phyloP scores from a whole-genome alignment of 2,888 invertebrate species.

The Dasysyrphus albostriatus region DNA sequence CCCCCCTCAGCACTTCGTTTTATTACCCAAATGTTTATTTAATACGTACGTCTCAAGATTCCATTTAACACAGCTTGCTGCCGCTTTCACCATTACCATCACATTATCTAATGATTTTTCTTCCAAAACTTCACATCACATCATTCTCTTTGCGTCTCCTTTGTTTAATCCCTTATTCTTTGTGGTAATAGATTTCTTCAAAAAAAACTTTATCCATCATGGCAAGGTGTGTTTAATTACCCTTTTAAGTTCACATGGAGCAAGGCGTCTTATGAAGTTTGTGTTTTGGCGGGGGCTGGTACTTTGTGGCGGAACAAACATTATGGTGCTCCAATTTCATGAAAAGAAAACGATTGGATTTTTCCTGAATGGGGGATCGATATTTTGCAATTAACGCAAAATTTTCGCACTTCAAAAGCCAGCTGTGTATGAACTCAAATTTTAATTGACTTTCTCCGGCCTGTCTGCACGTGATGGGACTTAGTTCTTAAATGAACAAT shows the following conservation, averaged over 20 bases:
- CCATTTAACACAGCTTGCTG: conserved; percentile 8
- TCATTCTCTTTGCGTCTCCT: not conserved
- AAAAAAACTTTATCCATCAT: conserved; percentile 58
- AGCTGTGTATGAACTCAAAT: conserved; percentile 15
- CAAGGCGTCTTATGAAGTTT: not conserved
- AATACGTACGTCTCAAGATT: conserved; percentile 12
- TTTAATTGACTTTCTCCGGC: conserved; percentile 18
- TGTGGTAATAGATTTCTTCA: conserved; percentile 21
- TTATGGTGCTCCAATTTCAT: not conserved
- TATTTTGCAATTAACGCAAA: conserved; percentile 67
- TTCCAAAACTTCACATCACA: conserved; percentile 3
- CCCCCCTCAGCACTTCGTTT: not conserved
- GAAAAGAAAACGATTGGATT: not conserved
- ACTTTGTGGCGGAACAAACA: conserved; percentile 3
- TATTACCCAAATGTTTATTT: conserved; percentile 24
- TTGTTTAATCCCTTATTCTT: conserved; percentile 2
- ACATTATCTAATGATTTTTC: conserved; percentile 14
- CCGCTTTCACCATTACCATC: not conserved
- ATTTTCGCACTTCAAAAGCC: conserved; percentile 27
- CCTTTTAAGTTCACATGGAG: conserved; percentile 20
- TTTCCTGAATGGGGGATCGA: conserved; percentile 35
- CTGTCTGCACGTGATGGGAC: conserved; percentile 14
- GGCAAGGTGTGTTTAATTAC: conserved; percentile 59
- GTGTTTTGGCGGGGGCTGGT: not conserved
- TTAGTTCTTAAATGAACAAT: conserved; percentile 11